Base-by-base conservation (phyloP, 2,797 vertebrate species). In the Macropus fuliginosus region DNA sequence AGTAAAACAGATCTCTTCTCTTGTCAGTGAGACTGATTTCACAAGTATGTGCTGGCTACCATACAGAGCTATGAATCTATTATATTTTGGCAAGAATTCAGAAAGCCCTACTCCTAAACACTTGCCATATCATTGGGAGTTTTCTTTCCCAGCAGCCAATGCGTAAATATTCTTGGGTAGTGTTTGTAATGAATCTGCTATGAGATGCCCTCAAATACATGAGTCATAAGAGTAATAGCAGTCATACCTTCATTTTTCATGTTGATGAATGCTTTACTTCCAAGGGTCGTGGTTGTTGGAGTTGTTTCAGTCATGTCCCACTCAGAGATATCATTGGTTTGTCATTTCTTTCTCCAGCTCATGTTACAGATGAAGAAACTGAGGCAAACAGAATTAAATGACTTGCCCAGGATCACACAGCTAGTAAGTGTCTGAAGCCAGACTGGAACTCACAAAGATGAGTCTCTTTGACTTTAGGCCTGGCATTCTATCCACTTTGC, bases 181-280 rank as follows among this genome's bases (percentile, higher is more conserved):
- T 31, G n/a, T 56, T 92, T 74, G 0, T 96, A 96, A 56, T 93
- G 54, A 94, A 46, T 91, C 52, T 62, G 4, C 54, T 91, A 55
- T 90, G 93, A 92, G n/a, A 40, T 92, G 89, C 13, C 31, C 24
- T 74, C 91, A 16, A 29, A 5, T n/a, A 56, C 95, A 54, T 52
- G 89, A 91, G n/a, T 91, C 62, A 87, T 93, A 3, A 50, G 91
- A 94, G 27, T 87, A 52, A 59, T 21, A 87, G 29, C 10, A 46
- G 12, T 81, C 9, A 74, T 21, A 31, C 1, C n/a, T 55, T 90
- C 6, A 13, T 3, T 55, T 87, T 94, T 55, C 40, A n/a, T 87
- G 34, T 8, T 52, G 2, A 4, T 0, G 54, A 90, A 31, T 93
- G 8, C 10, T 92, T 94, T 66, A 52, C 54, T 91, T 81, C 40